Evolutionary conservation across 2,113 vertebrate species (phyloP).

Genomic region (Fregetta grallaria): DNA sequence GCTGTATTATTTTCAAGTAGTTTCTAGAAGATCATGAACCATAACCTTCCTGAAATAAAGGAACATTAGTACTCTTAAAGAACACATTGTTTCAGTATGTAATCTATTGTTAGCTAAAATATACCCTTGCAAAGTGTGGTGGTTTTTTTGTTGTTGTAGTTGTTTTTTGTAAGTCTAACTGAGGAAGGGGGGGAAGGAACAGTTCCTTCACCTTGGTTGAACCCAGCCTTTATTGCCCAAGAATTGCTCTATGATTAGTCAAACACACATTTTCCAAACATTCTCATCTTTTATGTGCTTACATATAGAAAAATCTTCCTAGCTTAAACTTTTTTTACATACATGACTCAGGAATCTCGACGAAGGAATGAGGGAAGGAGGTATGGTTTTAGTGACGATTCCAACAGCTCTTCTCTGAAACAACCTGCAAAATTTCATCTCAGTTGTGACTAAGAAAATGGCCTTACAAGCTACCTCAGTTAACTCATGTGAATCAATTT

Average conservation of each 20-base stretch:
- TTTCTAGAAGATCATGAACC: not conserved
- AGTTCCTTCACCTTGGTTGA: not conserved
- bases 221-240: not conserved
- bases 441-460: not conserved
- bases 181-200: not conserved
- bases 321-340: not conserved
- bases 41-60: constrained; percentile 29
- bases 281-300: not conserved
- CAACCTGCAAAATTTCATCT: not conserved
- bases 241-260: not conserved
- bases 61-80: not conserved
- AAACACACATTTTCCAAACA: not conserved
- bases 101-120: constrained; percentile 19
- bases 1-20: not conserved
- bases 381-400: not conserved
- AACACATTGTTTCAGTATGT: not conserved
- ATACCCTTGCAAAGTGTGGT: not conserved
- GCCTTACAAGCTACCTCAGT: not conserved
- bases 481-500: not conserved
- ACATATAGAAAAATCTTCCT: not conserved
- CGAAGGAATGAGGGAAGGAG: rapidly evolving
- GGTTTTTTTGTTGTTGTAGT: not conserved
- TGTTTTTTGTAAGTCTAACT: not conserved
- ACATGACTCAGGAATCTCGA: not conserved
- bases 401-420: not conserved